Evolutionary conservation across 2,888 invertebrate species (phyloP).

Genomic region (Euplexia lucipara): DNA sequence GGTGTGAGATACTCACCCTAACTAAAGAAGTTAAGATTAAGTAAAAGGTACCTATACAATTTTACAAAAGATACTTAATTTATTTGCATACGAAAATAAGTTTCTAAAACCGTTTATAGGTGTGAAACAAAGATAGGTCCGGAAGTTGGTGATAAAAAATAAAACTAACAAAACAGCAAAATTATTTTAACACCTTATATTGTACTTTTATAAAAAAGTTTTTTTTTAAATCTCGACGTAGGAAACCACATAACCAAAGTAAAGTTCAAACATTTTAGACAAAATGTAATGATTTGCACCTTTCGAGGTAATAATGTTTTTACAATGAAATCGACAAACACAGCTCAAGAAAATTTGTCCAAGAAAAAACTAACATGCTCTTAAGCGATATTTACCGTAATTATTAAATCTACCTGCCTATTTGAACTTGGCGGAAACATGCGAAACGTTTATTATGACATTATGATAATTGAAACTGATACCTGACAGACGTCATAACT

Average conservation of each 20-base stretch:
- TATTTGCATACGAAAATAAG: no score
- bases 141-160: no score
- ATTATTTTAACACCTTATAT: no score
- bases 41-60: no score
- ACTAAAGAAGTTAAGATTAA: no score
- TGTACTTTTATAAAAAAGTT: no score
- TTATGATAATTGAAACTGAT: constrained; percentile 20
- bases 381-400: constrained; percentile 20
- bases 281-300: constrained; percentile 11
- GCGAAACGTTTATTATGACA: constrained; percentile 25
- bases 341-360: constrained; percentile 6
- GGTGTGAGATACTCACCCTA: no score
- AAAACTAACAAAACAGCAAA: no score
- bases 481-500: constrained; percentile 7
- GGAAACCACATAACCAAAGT: not conserved
- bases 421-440: constrained; percentile 2
- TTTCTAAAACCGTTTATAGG: no score
- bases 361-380: constrained; percentile 14
- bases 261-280: not conserved
- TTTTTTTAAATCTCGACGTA: no score
- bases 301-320: not conserved
- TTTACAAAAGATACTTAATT: no score
- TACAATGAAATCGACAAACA: constrained; percentile 6
- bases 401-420: not conserved
- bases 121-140: no score